Base-by-base conservation (phyloP, 2,113 vertebrate genomes). In the Crotophaga sulcirostris region DNA sequence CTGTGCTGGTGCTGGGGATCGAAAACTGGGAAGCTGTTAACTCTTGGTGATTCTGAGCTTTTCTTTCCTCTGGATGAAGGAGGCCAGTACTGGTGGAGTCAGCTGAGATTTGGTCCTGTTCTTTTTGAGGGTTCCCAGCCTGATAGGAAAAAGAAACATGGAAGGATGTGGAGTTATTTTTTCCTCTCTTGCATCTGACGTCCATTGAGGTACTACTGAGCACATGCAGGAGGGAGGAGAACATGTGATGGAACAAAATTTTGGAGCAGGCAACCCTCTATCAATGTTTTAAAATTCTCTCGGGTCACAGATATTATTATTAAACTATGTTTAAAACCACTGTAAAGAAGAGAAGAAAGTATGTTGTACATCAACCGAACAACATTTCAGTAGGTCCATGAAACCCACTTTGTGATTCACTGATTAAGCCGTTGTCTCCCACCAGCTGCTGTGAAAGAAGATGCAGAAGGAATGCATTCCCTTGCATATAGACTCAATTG, bases 291-390 rank as follows among this genome's bases (percentile, higher is more conserved):
- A 26, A 49, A 55, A 63, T 89, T 81, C 51, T 67, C 38, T 70
- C 14, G 13, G 28, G 60, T 59, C 38, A 74, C 51, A 73, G 25
- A n/a, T 85, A 62, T 26, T 80, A 29, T 78, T 89, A 62, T 26
- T 90, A 77, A 95, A 34, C 19, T 73, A 19, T 45, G 31, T 69
- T 33, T 78, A 80, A 84, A 95, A 88, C 21, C 11, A 28, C 58
- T 85, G n/a, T 73, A 62, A 95, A 82, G 74, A 78, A 63, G 40
- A 76, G 62, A 83, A 73, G 77, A 64, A 72, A 64, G 31, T 16
- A 17, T 62, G n/a, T 42, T 90, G 70, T 5, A 6, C 11, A 11
- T 63, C 54, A 88, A 4, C 42, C 1, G 3, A 74, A 38, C 28
- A 80, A 51, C 55, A 10, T 54, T 88, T 94, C 54, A 74, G 28